Conservation (phyloP, 2,113 vertebrate genomes). For the Mobula hypostoma region DNA sequence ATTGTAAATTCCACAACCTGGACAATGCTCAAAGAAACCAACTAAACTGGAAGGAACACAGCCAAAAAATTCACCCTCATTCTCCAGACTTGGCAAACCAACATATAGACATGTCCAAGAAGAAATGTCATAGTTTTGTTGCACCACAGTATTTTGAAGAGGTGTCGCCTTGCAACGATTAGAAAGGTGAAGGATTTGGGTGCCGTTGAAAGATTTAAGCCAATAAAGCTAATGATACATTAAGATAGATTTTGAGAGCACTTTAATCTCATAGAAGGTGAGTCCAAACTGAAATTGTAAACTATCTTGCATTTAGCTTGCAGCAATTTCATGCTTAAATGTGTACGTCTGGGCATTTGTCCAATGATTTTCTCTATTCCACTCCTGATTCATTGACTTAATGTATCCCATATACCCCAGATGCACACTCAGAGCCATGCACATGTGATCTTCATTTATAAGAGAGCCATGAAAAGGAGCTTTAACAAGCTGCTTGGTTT, state of each 20-base stretch:
- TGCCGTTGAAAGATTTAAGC: not conserved
- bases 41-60: not conserved
- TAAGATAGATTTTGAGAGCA: not conserved
- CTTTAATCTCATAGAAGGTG: too few relatives aligned
- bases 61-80: not conserved
- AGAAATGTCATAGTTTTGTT: not conserved
- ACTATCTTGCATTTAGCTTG: not conserved
- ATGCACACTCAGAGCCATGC: not conserved
- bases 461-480: not conserved
- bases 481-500: not conserved
- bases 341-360: not conserved
- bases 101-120: not conserved
- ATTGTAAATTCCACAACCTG: not conserved
- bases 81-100: not conserved
- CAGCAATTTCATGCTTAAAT: not conserved
- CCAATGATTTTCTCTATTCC: not conserved
- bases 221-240: not conserved
- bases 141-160: not conserved
- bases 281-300: not conserved
- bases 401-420: not conserved
- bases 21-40: not conserved
- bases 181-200: not conserved
- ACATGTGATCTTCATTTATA: not conserved
- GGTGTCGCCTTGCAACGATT: not conserved
- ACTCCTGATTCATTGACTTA: not conserved